Base-by-base conservation (phyloP, 2,113 vertebrate genomes). In the Indicator indicator region DNA sequence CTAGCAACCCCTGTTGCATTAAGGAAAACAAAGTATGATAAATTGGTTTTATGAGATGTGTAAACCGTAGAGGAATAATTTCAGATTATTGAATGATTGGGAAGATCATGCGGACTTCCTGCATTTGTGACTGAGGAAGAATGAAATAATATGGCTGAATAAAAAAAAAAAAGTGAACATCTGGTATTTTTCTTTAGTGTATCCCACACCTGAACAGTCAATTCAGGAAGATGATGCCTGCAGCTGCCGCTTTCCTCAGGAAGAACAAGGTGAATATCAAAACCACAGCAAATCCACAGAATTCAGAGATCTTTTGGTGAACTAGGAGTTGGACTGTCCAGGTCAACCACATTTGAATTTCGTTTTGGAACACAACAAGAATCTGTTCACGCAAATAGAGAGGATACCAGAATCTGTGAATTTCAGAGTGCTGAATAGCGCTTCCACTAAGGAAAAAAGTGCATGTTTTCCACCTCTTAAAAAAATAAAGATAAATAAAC, bases 161-260 rank as follows among this genome's bases (percentile, higher is more conserved):
- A 48, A 19, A 74, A 33, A 4, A 33, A 4, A 42, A 42, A 58
- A 86, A 27, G 6, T 26, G 20, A 65, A 55, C 9, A 9, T 16
- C 14, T 79, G 86, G 15, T 88, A 5, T 67, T 50, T 55, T 85
- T 58, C 6, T 83, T 48, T 33, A 98, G 97, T 93, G 9, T 94
- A 97, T 55, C 40, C 62, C 74, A 93, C 68, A 16, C 85, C 90
- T 11, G 84, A 95, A 3, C 97, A 92, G 8, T 93, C 92, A 2
- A 30, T 92, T 40, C 97, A 98, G 26, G 97, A 98, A 48, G 97
- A 98, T 9, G 99, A 99, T 26, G 96, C 92, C 30, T 99, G 98
- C 63, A 99, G 98, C 65, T 99, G 98, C 86, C 98, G 94, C 9
- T 99, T 98, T 69, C 98, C 99, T 1, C 97, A 99, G 80, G 98